A percentile compares a stretch with the other conserved stretches of the same genome.
phyloP scores from a whole-genome alignment of 1,140 invertebrate species.

The Cydia fagiglandana region DNA sequence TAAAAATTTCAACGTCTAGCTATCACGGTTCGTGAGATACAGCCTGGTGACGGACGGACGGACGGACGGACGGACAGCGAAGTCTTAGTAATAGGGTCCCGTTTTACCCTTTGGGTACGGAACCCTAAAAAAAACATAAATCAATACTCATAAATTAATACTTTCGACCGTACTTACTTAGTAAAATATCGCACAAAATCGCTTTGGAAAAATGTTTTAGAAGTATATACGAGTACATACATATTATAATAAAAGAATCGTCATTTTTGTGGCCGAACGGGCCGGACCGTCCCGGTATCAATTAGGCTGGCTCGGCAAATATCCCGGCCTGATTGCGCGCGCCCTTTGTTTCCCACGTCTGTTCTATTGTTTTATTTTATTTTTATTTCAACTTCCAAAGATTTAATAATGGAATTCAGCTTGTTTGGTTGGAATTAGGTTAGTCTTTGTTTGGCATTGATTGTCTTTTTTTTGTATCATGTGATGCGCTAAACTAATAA shows the following conservation, averaged over 20 bases:
- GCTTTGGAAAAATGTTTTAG: too few species aligned
- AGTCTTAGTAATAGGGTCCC: too few species aligned
- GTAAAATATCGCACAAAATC: too few species aligned
- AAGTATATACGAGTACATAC: too few species aligned
- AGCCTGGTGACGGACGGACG: too few species aligned
- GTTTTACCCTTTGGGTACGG: too few species aligned
- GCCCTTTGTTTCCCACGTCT: slow-evolving; percentile 30
- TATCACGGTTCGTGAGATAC: too few species aligned
- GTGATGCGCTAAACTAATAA: not conserved
- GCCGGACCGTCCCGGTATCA: slow-evolving; percentile 17
- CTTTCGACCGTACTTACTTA: too few species aligned
- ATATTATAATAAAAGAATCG: not conserved
- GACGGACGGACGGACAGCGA: too few species aligned
- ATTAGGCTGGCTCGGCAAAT: slow-evolving; percentile 18
- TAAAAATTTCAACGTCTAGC: too few species aligned
- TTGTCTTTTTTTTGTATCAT: slow-evolving; percentile 11
- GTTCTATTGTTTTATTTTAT: slow-evolving; percentile 28
- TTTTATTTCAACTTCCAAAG: slow-evolving; percentile 28
- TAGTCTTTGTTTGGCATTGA: slow-evolving; percentile 17
- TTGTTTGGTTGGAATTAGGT: slow-evolving; percentile 10
- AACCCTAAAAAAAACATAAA: too few species aligned
- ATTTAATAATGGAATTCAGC: slow-evolving; percentile 27
- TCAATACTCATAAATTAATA: too few species aligned
- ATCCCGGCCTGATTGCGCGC: slow-evolving; percentile 13
- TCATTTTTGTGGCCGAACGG: not conserved